Evolutionary conservation across 2,113 vertebrate genomes (phyloP).

Genomic region (Paralichthys olivaceus): DNA sequence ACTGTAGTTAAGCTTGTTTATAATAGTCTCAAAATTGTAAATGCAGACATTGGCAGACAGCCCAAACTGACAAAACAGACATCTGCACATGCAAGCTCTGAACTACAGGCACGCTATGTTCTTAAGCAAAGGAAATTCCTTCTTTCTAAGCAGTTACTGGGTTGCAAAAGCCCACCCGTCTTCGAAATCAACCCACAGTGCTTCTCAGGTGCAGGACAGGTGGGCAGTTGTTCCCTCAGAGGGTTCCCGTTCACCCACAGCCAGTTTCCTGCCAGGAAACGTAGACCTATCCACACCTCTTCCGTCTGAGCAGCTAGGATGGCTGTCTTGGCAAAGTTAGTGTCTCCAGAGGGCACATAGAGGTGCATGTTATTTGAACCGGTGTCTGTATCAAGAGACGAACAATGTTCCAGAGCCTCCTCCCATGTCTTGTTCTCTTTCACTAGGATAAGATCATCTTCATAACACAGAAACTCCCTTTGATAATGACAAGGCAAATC

Average conservation of each 20-base stretch:
- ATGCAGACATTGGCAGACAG: not conserved
- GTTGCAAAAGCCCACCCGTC: not conserved
- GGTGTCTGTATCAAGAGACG: not conserved
- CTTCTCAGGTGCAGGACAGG: constrained; percentile 1
- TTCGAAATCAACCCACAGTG: constrained; percentile 18
- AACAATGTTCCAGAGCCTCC: constrained; percentile 37
- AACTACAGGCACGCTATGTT: not conserved
- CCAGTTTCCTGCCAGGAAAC: constrained; percentile 36
- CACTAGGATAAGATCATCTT: constrained; percentile 29
- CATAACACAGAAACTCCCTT: constrained; percentile 6
- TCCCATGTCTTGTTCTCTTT: constrained; percentile 42
- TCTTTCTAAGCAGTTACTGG: not conserved
- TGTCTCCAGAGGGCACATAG: not conserved
- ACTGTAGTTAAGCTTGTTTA: not conserved
- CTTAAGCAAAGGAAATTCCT: not conserved
- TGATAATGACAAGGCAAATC: accelerated
- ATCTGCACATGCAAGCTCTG: not conserved
- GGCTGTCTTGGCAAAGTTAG: not conserved
- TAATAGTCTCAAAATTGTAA: not conserved
- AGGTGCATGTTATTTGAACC: not conserved
- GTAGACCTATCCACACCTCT: constrained; percentile 29
- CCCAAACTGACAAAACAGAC: not conserved
- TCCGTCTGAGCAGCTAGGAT: constrained; percentile 7
- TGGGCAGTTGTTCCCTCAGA: not conserved
- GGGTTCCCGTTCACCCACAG: constrained; percentile 21